These are phyloP conservation scores for Halichoeres trimaculatus DNA, from an alignment of 2,113 vertebrate genomes.

Conservation along the genomic window DNA sequence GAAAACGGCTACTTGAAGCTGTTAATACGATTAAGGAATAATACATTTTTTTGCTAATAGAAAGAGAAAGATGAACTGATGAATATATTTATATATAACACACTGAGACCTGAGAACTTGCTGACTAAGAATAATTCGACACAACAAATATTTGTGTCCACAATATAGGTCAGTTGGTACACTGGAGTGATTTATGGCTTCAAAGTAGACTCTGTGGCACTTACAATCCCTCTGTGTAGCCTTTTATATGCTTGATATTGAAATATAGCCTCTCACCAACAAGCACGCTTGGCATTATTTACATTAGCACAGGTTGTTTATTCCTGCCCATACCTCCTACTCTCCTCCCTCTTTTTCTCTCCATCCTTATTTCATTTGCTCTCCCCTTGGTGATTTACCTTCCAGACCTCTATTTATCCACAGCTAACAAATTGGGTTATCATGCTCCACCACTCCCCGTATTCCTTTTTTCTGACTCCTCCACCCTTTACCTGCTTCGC, in stretches of 20 bases:
- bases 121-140: slow-evolving; percentile 42
- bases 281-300: slow-evolving; percentile 69
- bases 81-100: slow-evolving; percentile 29
- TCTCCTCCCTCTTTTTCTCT: slow-evolving; percentile 42
- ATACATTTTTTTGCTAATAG: slow-evolving; percentile 16
- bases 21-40: slow-evolving; percentile 18
- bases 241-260: slow-evolving; percentile 68
- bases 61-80: background rate
- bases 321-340: slow-evolving; percentile 47
- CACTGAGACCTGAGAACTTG: slow-evolving; percentile 4
- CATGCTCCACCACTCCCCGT: slow-evolving; percentile 69
- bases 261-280: slow-evolving; percentile 71
- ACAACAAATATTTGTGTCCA: slow-evolving; percentile 49
- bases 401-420: slow-evolving; percentile 78
- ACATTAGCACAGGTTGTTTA: slow-evolving; percentile 73
- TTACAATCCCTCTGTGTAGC: slow-evolving; percentile 67
- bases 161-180: slow-evolving; percentile 63
- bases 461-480: slow-evolving; percentile 56
- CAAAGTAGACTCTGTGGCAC: slow-evolving; percentile 30
- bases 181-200: slow-evolving; percentile 62
- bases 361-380: slow-evolving; percentile 75
- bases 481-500: slow-evolving; percentile 54
- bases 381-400: slow-evolving; percentile 74
- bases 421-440: slow-evolving; percentile 80
- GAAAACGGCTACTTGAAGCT: background rate